Base-by-base conservation (phyloP, 1,140 invertebrate genomes). In the Odontomachus brunneus region DNA sequence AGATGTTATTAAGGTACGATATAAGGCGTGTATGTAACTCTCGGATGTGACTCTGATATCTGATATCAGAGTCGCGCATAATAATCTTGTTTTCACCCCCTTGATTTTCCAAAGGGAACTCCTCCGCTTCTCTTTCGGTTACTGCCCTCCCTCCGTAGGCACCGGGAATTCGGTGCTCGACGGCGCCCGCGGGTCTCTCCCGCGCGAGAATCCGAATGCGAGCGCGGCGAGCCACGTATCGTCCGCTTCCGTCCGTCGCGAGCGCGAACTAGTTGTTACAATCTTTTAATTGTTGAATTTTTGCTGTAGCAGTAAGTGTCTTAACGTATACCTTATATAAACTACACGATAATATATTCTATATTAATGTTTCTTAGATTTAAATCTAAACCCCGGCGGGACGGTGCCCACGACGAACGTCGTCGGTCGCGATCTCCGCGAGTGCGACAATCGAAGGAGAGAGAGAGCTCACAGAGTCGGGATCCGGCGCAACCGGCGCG, bases 251-350 rank as follows among this genome's bases (percentile, higher is more conserved):
- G 38, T 81, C 80, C 33, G 74, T 60, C 38, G 67, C 59, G 74
- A 88, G 81, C 83, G 85, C 85, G 85, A 91, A 89, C 89, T 91
- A 91, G 84, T 92, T 92, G 92, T 92, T 92, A 92, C 67, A 90
- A 89, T 93, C 92, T 93, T 93, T 92, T 92, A 93, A 93, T 88
- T 93, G 92, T 93, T 93, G 92, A 93, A 91, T 91, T 93, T 93
- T 92, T 90, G 91, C 92, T 90, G 91, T 93, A 93, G 91, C 86
- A 91, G 87, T 93, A 93, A 93, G 92, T 92, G 92, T 92, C 92
- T 92, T 92, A 92, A 91, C 91, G 91, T 93, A 92, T 92, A 93
- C 87, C 90, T 91, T 90, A 92, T 88, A 90, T 91, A 90, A 91
- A 93, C 90, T 89, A 92, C 90, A 89, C 78, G 82, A 92, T 92